Conservation (phyloP, 35 echinoderm and acorn worm species). For the Nesometra sesokonis region DNA sequence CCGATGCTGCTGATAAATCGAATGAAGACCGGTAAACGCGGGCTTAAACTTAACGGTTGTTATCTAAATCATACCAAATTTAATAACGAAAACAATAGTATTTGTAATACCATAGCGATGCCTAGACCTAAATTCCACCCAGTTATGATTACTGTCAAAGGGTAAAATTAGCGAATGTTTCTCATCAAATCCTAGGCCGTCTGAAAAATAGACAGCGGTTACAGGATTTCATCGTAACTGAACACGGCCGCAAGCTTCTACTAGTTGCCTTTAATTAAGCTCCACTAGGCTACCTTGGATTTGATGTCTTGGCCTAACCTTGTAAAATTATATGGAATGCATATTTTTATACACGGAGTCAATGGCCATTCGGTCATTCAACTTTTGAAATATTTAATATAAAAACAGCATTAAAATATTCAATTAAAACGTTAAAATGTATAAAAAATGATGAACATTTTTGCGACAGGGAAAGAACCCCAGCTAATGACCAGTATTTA, state of each 20-base stretch:
- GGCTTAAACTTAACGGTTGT: too few relatives aligned
- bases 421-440: too few relatives aligned
- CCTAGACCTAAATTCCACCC: background rate
- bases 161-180: background rate
- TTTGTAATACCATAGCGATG: background rate
- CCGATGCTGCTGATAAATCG: too few relatives aligned
- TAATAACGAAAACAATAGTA: background rate
- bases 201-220: background rate
- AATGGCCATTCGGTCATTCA: background rate
- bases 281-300: background rate
- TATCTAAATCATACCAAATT: background rate
- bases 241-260: background rate
- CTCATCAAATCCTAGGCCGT: background rate
- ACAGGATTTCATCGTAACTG: background rate
- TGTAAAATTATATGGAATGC: constrained; percentile 1
- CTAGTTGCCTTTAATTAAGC: background rate
- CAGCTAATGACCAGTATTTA: too few relatives aligned
- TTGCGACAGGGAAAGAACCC: too few relatives aligned
- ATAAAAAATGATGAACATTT: too few relatives aligned
- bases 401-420: too few relatives aligned
- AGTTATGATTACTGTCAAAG: background rate
- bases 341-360: background rate
- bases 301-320: background rate
- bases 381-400: background rate
- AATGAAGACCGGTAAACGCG: too few relatives aligned